Evolutionary conservation across 1,140 invertebrate species (phyloP).

Genomic region (Aethina tumida): DNA sequence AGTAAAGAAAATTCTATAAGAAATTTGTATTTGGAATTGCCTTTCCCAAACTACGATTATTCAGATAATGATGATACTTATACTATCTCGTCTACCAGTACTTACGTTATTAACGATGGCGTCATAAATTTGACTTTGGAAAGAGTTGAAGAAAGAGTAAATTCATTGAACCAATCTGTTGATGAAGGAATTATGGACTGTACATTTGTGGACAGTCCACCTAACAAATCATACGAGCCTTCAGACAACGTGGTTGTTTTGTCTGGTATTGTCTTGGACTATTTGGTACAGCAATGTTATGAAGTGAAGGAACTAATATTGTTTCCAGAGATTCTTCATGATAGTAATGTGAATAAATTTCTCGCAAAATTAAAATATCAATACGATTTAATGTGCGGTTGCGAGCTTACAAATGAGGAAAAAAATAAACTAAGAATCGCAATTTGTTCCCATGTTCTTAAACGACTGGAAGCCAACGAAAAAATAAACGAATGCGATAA

Average conservation of each 20-base stretch:
- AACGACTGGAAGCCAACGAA: slow-evolving; percentile 18
- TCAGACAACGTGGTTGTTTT: neutral
- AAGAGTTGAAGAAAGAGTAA: too few relatives aligned
- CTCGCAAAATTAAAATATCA: slow-evolving; percentile 20
- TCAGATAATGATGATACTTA: too few relatives aligned
- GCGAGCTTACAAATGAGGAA: slow-evolving; percentile 17
- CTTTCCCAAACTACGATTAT: too few relatives aligned
- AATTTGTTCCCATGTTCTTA: slow-evolving; percentile 20
- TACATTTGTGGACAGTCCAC: slow-evolving; percentile 1
- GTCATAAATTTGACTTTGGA: too few relatives aligned
- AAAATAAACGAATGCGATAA: slow-evolving; percentile 10
- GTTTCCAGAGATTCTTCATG: slow-evolving; percentile 28
- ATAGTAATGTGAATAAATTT: slow-evolving; percentile 25
- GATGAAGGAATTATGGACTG: slow-evolving; percentile 28
- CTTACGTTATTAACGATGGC: too few relatives aligned
- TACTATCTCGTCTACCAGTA: too few relatives aligned
- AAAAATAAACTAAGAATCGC: slow-evolving; percentile 25
- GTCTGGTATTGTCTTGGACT: slow-evolving; percentile 21
- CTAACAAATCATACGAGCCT: neutral
- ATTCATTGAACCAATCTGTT: too few relatives aligned
- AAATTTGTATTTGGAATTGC: too few relatives aligned
- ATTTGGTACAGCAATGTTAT: slow-evolving; percentile 28
- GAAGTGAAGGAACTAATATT: slow-evolving; percentile 26
- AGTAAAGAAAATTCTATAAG: too few relatives aligned
- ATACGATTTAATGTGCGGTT: slow-evolving; percentile 21